phyloP scores from a whole-genome alignment of 1,140 invertebrate species.

The Paralvinella palmiformis region DNA sequence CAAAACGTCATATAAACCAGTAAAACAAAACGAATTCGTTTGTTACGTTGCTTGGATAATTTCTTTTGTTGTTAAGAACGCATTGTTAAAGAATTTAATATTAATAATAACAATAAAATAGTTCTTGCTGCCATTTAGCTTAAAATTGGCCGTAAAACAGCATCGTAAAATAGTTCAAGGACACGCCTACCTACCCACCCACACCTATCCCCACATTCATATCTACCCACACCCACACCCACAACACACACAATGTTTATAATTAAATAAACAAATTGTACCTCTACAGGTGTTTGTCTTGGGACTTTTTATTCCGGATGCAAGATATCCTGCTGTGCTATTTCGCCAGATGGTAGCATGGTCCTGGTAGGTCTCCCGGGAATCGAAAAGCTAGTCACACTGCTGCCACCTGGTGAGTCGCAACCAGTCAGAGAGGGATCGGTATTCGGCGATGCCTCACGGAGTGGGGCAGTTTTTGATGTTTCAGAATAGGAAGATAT shows the following conservation, averaged over 20 bases:
- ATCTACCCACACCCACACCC: not conserved
- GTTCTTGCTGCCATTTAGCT: not conserved
- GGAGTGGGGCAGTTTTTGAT: not conserved
- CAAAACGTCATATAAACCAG: not conserved
- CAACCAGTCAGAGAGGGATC: not conserved
- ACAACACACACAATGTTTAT: not conserved
- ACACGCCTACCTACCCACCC: not conserved
- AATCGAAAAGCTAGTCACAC: not conserved
- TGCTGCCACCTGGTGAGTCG: not conserved
- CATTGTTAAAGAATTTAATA: not conserved
- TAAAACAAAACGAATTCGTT: too few species aligned
- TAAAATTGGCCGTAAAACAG: not conserved
- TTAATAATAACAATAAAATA: too few species aligned
- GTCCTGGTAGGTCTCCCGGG: not conserved
- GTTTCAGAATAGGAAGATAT: too few species aligned
- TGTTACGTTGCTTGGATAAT: too few species aligned
- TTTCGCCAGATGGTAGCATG: not conserved
- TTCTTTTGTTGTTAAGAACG: not conserved
- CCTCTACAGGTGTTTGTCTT: not conserved
- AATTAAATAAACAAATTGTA: not conserved
- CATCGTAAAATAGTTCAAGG: not conserved
- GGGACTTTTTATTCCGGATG: not conserved
- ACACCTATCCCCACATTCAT: not conserved
- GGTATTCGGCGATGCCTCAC: conserved; percentile 6
- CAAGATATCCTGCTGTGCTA: not conserved